Base-by-base conservation (phyloP, 2,888 invertebrate genomes). In the Cecidostiba fungosa region DNA sequence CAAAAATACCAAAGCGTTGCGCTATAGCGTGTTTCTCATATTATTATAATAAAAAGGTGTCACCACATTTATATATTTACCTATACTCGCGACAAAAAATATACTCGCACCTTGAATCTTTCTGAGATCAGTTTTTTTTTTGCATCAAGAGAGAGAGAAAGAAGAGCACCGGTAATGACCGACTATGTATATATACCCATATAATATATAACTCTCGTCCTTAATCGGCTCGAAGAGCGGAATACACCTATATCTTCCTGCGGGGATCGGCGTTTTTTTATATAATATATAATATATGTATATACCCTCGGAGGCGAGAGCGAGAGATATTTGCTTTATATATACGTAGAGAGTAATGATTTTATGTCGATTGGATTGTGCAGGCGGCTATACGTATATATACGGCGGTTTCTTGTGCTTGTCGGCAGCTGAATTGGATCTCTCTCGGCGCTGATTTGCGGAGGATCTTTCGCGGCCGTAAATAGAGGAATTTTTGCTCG, bases 351-450 rank as follows among this genome's bases (percentile, higher is more conserved):
- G 47, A 82, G 62, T 84, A 74, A 79, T 84, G 78, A 84, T 79
- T 79, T 84, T 79, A 84, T 74, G 69, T 84, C 74, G 74, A 84
- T 74, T 79, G 74, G 66, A 79, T 79, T 84, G 79, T 84, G 47
- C 50, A 23, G 72, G 36, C n/a, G 26, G 66, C 8, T 3, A n/a
- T n/a, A n/a, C n/a, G n/a, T n/a, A n/a, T n/a, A n/a, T n/a, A n/a
- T n/a, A 2, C 43, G 43, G 26, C 36, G 26, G 66, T 29, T 72
- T 62, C 47, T 23, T 73, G n/a, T 79, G 77, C 70, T 81, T 72
- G 73, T 81, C 62, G 62, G 36, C 62, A 36, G 36, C 73, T 62
- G 50, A 79, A 76, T 79, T 74, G 26, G 62, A 79, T 79, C 74
- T 78, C 12, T 47, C 50, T 39, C 19, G 50, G 54, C 29, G 72